Evolutionary conservation across 2,113 vertebrate species (phyloP), one percentile per base, ranked within the genome.

Genomic region (Penelope pileata): DNA sequence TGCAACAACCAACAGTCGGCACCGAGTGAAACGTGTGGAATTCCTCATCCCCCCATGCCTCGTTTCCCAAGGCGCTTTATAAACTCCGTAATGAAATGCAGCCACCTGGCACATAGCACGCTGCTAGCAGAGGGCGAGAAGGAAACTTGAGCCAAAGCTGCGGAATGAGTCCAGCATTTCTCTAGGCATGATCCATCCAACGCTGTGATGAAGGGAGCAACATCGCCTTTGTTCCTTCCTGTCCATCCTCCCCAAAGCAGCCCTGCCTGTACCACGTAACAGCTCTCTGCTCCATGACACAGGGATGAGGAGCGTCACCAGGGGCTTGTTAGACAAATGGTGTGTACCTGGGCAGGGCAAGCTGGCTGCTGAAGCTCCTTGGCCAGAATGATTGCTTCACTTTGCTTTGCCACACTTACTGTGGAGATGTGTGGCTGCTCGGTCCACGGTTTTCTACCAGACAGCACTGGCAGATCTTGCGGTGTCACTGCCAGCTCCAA

Each of bases 61-160:
- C 67, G 23, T 83, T 92, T 94, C 77, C 73, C 64, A 67, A 92
- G 88, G 80, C 88, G 29, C 73, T 87, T 92, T 24, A 58, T 89
- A 82, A 93, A 73, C 48, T 48, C 75, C 5, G 2, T 58, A 75
- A 93, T 86, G 91, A 87, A 91, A 87, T 66, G 86, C 87, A 93
- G 84, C 84, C 89, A 87, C 77, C 89, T 92, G 91, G 91, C 91
- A 91, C 19, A 17, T 62, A 72, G 62, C 66, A 72, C 0, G 1
- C 56, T 89, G 92, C 73, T 43, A 24, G 43, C 72, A 83, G 48
- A 2, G 66, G 56, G 73, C 48, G 30, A 89, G 74, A 74, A 69
- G n/a, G 30, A 56, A 89, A 26, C 38, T 45, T n/a, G 30, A 82
- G 60, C 83, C 62, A 84, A 79, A 67, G 77, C 74, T 84, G 36